Evolutionary conservation across 1,140 invertebrate genomes (phyloP), one percentile per base, ranked within the genome.

Genomic region (Plodia interpunctella): DNA sequence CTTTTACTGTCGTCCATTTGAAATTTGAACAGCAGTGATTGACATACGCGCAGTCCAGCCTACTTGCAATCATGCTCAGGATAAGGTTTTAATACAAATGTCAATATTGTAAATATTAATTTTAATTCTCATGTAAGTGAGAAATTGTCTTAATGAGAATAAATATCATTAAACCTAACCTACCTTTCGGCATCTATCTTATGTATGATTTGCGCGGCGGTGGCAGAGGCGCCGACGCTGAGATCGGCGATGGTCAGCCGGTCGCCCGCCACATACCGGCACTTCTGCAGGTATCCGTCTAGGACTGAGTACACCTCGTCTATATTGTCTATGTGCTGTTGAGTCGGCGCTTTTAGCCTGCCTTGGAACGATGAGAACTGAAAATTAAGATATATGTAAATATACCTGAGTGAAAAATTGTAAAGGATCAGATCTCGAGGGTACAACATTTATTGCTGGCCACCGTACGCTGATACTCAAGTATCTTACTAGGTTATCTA

Each of bases 401-500:
- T 5, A 6, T 9, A 32, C 10, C 10, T 32, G 10, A 1, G 4
- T 32, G 30, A 8, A 32, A 32, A 11, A 11, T 8, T 4, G 4
- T 32, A n/a, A n/a, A n/a, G n/a, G n/a, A n/a, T n/a, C 0, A 88
- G 60, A 60, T 93, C 92, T 35, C 85, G 90, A 0, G 93, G 93
- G 75, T 94, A 94, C 2, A 94, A 70, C 2, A 75, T 66, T 0
- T 55, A 44, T 1, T 65, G 19, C 11, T 91, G 77, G 18, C 86
- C 82, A 4, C 83, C 91, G 62, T 93, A 94, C 68, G 91, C 90
- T n/a, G 76, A 80, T 3, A 90, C 80, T n/a, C 57, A 94, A 72
- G 69, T 94, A 94, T 2, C 80, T 81, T 20, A 90, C 76, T 35
- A 94, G n/a, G n/a, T n/a, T n/a, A n/a, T n/a, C n/a, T n/a, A n/a